Conservation (phyloP, 2,113 vertebrate genomes). For the Nicator chloris region DNA sequence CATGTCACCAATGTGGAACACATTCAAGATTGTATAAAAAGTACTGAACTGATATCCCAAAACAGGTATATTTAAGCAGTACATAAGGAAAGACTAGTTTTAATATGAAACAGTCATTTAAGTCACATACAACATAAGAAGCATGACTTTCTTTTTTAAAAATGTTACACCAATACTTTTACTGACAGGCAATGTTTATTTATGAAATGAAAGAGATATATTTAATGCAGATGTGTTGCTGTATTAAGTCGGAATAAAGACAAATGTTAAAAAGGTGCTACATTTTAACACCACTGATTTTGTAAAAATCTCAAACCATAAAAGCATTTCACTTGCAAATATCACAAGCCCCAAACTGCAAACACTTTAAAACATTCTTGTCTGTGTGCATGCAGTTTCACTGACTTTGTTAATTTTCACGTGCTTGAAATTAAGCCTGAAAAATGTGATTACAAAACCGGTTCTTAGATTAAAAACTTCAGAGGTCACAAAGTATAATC, state of each 20-base stretch:
- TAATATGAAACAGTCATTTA: constrained; percentile 82
- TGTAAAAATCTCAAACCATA: constrained; percentile 52
- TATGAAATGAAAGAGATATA: constrained; percentile 57
- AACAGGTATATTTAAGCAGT: constrained; percentile 80
- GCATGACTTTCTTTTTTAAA: constrained; percentile 68
- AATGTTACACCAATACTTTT: constrained; percentile 66
- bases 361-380: not conserved
- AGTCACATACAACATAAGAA: constrained; percentile 78
- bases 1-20: constrained; percentile 84
- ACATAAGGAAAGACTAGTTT: constrained; percentile 77
- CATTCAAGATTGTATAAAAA: constrained; percentile 77
- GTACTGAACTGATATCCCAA: constrained; percentile 81
- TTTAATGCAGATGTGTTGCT: not conserved
- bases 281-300: constrained; percentile 16
- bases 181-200: constrained; percentile 69
- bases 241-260: not conserved
- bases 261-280: constrained; percentile 31
- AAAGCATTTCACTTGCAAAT: not conserved
- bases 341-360: not conserved
- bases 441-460: not conserved
- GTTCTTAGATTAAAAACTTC: not conserved
- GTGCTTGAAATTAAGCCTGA: not conserved
- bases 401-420: not conserved
- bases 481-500: not conserved
- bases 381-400: not conserved